Base-by-base conservation (phyloP, 35 echinoderm and acorn worm genomes). In the Ptychodera flava region DNA sequence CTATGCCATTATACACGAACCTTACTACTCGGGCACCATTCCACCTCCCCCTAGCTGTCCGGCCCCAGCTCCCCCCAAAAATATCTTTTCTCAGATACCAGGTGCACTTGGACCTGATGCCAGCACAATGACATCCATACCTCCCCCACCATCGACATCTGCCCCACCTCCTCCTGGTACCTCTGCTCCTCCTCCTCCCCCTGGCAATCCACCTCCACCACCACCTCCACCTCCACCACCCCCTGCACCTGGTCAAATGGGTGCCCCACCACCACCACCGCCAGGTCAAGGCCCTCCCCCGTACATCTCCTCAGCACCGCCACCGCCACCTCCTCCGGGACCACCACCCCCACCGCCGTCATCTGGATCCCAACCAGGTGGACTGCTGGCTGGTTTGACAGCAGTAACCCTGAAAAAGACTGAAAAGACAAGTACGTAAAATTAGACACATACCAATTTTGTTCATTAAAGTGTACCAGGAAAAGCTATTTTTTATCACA, bases 281-380 rank as follows among this genome's bases (percentile, higher is more conserved):
- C 10, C 82, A 83, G 82, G 82, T 36, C 82, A 34, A 37, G 82
- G 33, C 30, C 82, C 82, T 27, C 33, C 37, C 10, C 82, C 82
- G 37, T 35, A 33, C 0, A 28, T 33, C 1, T 16, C 16, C 31
- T 33, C 34, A 33, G 29, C 32, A 30, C 80, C 80, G 35, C 27
- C 32, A 82, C 12, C 28, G 35, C 33, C 35, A 2, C 82, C 82
- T 14, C 82, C 35, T 15, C 82, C 82, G 29, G 33, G 33, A 36
- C 33, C 82, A 83, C 33, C 33, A 36, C 82, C 82, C 29, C 82
- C 82, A 83, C 33, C 82, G 27, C 80, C 80, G 6, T 34, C 35
- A 37, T 36, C 37, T 83, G 32, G 33, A 36, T 34, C 33, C 29
- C 29, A 30, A 34, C 12, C 82, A 35, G 82, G 34, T 36, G 37